These are phyloP conservation scores for Antidorcas marsupialis DNA, from an alignment of 2,113 vertebrate genomes.

Conservation along the genomic window DNA sequence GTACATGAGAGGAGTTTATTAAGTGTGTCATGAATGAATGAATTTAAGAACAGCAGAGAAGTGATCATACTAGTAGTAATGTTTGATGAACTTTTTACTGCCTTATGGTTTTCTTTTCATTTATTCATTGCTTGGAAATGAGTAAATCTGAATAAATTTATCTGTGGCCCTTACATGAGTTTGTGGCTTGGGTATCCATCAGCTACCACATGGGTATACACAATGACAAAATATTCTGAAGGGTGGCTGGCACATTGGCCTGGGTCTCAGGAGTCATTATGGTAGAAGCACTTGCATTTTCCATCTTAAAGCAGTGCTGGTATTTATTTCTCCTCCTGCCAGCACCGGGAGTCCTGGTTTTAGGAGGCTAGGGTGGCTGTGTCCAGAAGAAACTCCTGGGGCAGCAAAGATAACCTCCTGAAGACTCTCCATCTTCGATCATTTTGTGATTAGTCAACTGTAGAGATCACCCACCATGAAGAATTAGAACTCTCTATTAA, in stretches of 20 bases:
- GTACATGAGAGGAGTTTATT: background rate
- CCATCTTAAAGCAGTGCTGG: background rate
- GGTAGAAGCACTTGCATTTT: background rate
- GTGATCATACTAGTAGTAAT: background rate
- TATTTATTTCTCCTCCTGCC: background rate
- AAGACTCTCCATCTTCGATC: background rate
- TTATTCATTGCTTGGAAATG: background rate
- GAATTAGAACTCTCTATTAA: background rate
- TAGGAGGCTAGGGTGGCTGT: background rate
- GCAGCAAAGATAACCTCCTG: background rate
- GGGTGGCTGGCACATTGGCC: background rate
- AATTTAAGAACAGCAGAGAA: background rate
- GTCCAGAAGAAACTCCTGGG: background rate
- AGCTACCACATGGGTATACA: background rate
- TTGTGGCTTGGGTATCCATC: background rate
- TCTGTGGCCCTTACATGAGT: background rate
- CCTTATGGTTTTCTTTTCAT: background rate
- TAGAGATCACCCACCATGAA: background rate
- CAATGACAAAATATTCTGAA: background rate
- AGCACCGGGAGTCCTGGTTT: background rate
- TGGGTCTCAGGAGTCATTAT: background rate
- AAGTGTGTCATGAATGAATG: background rate
- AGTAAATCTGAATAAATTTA: background rate
- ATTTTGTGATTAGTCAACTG: background rate
- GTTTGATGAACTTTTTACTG: background rate